Base-by-base conservation (phyloP, 1,140 invertebrate genomes). In the Penaeus chinensis region DNA sequence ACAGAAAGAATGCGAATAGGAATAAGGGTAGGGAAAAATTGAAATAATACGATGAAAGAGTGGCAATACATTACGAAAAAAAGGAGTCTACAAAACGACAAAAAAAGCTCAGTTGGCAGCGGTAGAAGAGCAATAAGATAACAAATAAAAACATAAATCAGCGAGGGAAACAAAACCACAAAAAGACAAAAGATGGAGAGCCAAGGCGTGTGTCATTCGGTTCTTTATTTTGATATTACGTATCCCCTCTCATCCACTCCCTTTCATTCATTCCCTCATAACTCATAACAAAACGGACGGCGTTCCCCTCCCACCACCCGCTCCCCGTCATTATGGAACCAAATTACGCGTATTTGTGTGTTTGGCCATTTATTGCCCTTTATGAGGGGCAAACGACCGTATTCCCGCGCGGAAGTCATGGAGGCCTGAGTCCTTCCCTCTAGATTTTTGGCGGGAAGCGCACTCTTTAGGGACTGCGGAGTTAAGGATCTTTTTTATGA, bases 311-410 rank as follows among this genome's bases (percentile, higher is more conserved):
- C n/a, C 77, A n/a, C 18, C 54, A 54, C 54, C 54, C 54, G 54
- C 37, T 42, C 24, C 22, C 13, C n/a, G 77, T 54, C 13, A 79
- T 79, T 32, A 79, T 79, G 77, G 77, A 54, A 37, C 37, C 77
- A 79, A 79, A 79, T 79, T 79, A 79, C 60, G 77, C 77, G 77
- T 42, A 79, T 79, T 79, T 79, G 77, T 79, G 60, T 79, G 77
- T 79, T 79, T n/a, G 76, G 47, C 27, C 37, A 24, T 79, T 79
- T 79, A 37, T 79, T 79, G 77, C 60, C 60, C 77, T 79, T 79
- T 79, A 79, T 54, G 77, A 79, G 24, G 22, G n/a, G 42, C 77
- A 79, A 79, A 79, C 77, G 77, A 79, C 77, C 77, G 77, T 54
- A 79, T 79, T 79, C 60, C n/a, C 37, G 60, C 60, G 7, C 77